Evolutionary conservation across 1,140 invertebrate species (phyloP).

Genomic region (Ceratoteleas bidentatus): DNA sequence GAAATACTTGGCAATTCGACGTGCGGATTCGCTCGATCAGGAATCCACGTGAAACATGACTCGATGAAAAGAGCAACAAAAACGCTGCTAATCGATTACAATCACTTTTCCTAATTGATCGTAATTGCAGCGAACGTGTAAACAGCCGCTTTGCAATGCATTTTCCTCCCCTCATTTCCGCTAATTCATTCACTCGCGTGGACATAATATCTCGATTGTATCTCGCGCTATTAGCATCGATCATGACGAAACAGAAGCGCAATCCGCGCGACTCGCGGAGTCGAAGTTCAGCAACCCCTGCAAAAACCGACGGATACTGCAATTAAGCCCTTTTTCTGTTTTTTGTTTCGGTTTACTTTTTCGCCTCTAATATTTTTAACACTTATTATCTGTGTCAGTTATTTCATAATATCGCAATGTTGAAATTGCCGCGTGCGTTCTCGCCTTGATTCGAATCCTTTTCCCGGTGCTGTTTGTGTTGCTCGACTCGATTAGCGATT

Average conservation of each 20-base stretch:
- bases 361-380: conserved; percentile 31
- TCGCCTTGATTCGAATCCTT: conserved; percentile 58
- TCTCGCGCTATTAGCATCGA: neutral
- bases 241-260: neutral
- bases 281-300: conserved; percentile 38
- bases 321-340: conserved; percentile 20
- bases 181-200: neutral
- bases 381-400: conserved; percentile 36
- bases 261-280: neutral
- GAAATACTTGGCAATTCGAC: neutral
- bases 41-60: too few species aligned
- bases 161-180: too few species aligned
- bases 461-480: conserved; percentile 57
- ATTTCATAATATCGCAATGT: conserved; percentile 58
- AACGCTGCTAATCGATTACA: too few species aligned
- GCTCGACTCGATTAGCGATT: conserved; percentile 60
- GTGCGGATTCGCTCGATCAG: too few species aligned
- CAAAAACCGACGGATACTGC: conserved; percentile 9
- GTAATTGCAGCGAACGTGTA: neutral
- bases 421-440: conserved; percentile 50
- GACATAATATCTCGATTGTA: neutral
- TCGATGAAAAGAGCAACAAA: too few species aligned
- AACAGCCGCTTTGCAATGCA: neutral
- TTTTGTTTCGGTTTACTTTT: conserved; percentile 7
- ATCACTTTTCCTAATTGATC: too few species aligned